A percentile compares a stretch with the other conserved stretches of the same genome.
phyloP scores from a whole-genome alignment of 92 coral and sea anemone species.

The Epizoanthus scotinus region DNA sequence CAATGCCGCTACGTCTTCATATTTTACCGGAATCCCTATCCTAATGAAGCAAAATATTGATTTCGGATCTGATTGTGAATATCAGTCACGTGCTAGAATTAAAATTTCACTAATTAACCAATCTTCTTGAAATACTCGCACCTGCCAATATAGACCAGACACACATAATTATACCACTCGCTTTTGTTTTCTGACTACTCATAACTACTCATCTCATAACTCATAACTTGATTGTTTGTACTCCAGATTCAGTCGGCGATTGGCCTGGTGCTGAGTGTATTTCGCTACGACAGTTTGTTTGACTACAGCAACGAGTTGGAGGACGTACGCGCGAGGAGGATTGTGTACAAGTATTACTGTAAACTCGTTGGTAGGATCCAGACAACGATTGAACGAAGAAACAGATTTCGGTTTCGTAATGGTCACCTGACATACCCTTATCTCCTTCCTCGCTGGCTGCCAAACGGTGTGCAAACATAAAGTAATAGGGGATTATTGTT shows the following conservation, averaged over 20 bases:
- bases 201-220: no score
- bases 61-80: no score
- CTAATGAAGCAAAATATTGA: no score
- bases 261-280: conserved; percentile 30
- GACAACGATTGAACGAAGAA: conserved; percentile 41
- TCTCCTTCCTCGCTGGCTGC: conserved; percentile 61
- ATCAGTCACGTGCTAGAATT: no score
- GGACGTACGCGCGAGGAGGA: conserved; percentile 30
- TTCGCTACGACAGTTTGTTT: conserved; percentile 56
- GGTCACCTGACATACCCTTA: conserved; percentile 73
- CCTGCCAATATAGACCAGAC: no score
- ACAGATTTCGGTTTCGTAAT: conserved; percentile 12
- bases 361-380: conserved; percentile 26
- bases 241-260: conserved; percentile 33
- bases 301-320: conserved; percentile 47
- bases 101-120: no score
- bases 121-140: no score
- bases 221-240: background rate
- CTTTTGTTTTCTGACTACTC: no score
- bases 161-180: no score
- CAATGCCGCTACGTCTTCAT: no score
- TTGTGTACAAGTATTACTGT: conserved; percentile 38
- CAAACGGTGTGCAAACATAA: conserved; percentile 67
- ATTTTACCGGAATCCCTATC: no score
- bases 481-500: background rate